Base-by-base conservation (phyloP, 2,888 invertebrate genomes). In the Beris morrisii region DNA sequence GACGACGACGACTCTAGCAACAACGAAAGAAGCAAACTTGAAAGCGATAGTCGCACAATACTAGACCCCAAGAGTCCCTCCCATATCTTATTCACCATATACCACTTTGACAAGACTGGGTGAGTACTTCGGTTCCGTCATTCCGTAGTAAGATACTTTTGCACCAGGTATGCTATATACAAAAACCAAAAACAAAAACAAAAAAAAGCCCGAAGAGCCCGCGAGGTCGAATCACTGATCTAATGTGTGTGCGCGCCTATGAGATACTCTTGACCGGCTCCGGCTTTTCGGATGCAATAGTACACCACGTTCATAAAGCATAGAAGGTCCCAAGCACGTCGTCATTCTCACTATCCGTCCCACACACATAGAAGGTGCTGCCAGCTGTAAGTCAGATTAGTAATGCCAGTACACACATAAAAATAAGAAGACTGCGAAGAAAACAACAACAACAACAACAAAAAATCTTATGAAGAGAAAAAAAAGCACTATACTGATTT, bases 31-130 rank as follows among this genome's bases (percentile, higher is more conserved):
- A 46, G 31, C 50, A 61, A 50, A 61, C 61, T 61, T 61, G 61
- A 61, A 61, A 61, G 43, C 61, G 61, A 61, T 61, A 61, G 61
- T 61, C 61, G 50, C 50, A 61, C 61, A 50, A 50, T 50, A 50
- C 50, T 61, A 32, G 61, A 43, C 59, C 59, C 52, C 61, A 43
- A 61, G 61, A 61, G 52, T 61, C 50, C 13, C 38, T 11, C 48
- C 32, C 59, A 15, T 7, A 46, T 22, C 52, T 13, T 52, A n/a
- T 43, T 61, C 61, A 50, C 61, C 61, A 61, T 61, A 61, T 61
- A 61, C 50, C 61, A 61, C 61, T 61, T 22, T 9, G 38, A 38
- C 38, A 38, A 38, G 9, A 38, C 38, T 38, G 38, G 9, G 38
- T 38, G 38, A 38, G 38, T 38, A 38, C 38, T 38, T 22, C 7